Base-by-base conservation (phyloP, 2,797 vertebrate species). In the Spinus olivaceus region DNA sequence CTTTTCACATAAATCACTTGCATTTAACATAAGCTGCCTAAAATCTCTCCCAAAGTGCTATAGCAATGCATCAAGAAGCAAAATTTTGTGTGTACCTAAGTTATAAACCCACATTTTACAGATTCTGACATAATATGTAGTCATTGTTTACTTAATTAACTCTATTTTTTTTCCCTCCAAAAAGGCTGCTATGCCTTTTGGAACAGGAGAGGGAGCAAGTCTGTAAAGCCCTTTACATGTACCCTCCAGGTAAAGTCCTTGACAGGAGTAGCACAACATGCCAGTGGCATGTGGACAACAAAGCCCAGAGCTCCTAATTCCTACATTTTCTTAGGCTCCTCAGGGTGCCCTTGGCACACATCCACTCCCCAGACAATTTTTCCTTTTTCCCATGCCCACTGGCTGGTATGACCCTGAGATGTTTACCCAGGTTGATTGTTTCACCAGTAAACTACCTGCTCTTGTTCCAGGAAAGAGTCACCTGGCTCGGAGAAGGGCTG, bases 1-100 rank as follows among this genome's bases (percentile, higher is more conserved):
- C n/a, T 46, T 92, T 92, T 86, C 28, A 66, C 71, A 69, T 80
- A 92, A 95, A 93, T 92, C 60, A 42, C 57, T 81, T 96, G 67
- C 46, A 86, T 94, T 94, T 96, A 90, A 35, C 35, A 35, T 35
- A 35, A 90, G 69, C 53, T 80, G 77, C 71, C 72, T 81, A 88
- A 84, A 87, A 85, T 65, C 32, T 90, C 53, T 70, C 47, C 41
- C 60, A 89, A 95, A 77, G 80, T 60, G 64, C 73, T 67, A 74
- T 82, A 70, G 77, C 73, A 88, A 78, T 33, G 56, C 12, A 81
- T 33, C 72, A 65, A 66, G 64, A 78, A 92, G 56, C 9, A 95
- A 83, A 80, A 81, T 17, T 77, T 94, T 95, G 6, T 39, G 10
- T 81, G 46, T 94, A 90, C 86, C 59, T 91, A 70, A 71, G 70